Base-by-base conservation (phyloP, 2,113 vertebrate species). In the Hydrolagus affinis region DNA sequence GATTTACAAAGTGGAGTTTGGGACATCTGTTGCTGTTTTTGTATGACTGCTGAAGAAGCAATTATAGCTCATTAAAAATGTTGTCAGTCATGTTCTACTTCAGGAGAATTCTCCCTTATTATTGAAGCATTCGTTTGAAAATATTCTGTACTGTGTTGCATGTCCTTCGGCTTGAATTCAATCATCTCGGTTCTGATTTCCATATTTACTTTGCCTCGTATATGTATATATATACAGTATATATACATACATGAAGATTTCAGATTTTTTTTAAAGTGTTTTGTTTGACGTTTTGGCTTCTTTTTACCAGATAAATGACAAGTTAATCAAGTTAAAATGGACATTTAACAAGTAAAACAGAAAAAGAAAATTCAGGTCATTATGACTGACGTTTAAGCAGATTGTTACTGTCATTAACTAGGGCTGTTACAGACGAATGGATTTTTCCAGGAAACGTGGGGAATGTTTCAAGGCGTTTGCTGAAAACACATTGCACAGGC, bases 41-140 rank as follows among this genome's bases (percentile, higher is more conserved):
- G 86, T 86, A 60, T 60, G 86, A 21, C 90, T 86, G 80, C 68
- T 0, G 68, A 66, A 85, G 74, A 86, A 86, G 86, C 91, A 93
- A 92, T 94, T 94, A 93, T 87, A 78, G 87, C 85, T 90, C 91
- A 92, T 94, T 91, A 94, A 88, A 60, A 89, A 86, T 87, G 88
- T 86, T 87, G 90, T 94, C 93, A 91, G 77, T 93, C 93, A 91
- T 0, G 60, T 12, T 21, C 12, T 83, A 68, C 60, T 83, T 83
- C 70, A 72, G 70, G 25, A 83, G 78, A 68, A 64, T 83, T 15
- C 10, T 32, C 66, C 66, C 78, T 83, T 66, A 66, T 83, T 83
- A 62, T 78, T 78, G 57, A 68, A 66, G 28, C 17, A 83, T 83
- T 83, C 30, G 62, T 10, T 19, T 66, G 0, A 25, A 66, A 83